Conservation (phyloP, 2,797 vertebrate species). For the Acestrorhynchus altus region DNA sequence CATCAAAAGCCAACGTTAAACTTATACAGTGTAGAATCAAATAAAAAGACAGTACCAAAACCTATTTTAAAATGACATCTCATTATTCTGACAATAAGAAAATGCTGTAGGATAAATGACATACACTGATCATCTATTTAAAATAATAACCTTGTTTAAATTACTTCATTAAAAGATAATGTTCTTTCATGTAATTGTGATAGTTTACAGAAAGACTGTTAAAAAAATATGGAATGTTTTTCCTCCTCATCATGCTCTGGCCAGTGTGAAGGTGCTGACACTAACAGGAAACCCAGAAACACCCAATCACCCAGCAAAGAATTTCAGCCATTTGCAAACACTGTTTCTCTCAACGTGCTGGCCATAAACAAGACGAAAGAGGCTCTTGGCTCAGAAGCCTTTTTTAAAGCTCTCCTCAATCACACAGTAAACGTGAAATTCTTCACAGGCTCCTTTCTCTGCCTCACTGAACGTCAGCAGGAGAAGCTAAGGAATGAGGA, state of each 20-base stretch:
- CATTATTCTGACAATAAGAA: no score
- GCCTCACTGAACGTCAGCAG: background rate
- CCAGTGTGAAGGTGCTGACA: conserved; percentile 43
- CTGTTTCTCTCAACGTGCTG: background rate
- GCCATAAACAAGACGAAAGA: background rate
- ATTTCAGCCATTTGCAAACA: background rate
- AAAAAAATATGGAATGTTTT: no score
- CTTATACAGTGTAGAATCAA: no score
- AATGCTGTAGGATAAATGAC: no score
- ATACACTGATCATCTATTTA: no score
- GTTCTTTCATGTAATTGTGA: no score
- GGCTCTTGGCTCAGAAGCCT: background rate
- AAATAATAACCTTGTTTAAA: no score
- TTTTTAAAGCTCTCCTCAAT: background rate
- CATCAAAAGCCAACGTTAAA: no score
- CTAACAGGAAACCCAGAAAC: conserved; percentile 59
- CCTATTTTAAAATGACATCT: no score
- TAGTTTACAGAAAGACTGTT: no score
- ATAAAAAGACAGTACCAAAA: no score
- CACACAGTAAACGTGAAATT: background rate
- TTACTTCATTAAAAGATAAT: no score
- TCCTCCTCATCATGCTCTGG: background rate
- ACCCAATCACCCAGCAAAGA: background rate
- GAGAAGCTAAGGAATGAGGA: conserved; percentile 36
- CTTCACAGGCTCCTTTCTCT: background rate